Percentiles rank a stretch among this genome's conserved stretches.
Conservation (phyloP, 2,113 vertebrate species). For the Cricetomys ansorgei region DNA sequence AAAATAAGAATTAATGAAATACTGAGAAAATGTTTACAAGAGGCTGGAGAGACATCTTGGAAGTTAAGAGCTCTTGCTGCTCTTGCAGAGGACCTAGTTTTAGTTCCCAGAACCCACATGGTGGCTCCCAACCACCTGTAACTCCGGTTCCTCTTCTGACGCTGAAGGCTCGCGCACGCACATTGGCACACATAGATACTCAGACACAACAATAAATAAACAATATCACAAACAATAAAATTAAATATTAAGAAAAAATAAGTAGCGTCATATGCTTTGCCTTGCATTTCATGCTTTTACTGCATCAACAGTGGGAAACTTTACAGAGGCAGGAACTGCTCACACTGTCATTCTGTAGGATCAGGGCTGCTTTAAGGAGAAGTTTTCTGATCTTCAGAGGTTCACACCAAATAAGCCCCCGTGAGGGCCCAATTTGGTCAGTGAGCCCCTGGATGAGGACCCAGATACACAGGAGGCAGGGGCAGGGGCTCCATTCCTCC, state of each 20-base stretch:
- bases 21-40: neutral
- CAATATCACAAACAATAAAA: neutral
- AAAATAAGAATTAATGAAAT: neutral
- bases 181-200: neutral
- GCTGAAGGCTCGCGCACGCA: neutral
- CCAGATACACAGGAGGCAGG: neutral
- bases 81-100: neutral
- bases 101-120: neutral
- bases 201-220: too few species aligned
- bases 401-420: neutral
- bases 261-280: neutral
- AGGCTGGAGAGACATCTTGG: neutral
- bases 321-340: neutral
- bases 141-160: neutral
- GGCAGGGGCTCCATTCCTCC: neutral
- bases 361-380: neutral
- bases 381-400: neutral
- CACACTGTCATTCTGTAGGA: constrained; percentile 13
- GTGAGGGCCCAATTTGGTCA: neutral
- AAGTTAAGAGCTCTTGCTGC: neutral
- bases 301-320: neutral
- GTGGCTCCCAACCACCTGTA: neutral
- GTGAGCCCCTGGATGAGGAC: neutral
- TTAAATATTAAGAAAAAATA: neutral
- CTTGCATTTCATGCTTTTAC: neutral